Conservation (phyloP, 2,888 invertebrate species). For the Apotomis turbidana region DNA sequence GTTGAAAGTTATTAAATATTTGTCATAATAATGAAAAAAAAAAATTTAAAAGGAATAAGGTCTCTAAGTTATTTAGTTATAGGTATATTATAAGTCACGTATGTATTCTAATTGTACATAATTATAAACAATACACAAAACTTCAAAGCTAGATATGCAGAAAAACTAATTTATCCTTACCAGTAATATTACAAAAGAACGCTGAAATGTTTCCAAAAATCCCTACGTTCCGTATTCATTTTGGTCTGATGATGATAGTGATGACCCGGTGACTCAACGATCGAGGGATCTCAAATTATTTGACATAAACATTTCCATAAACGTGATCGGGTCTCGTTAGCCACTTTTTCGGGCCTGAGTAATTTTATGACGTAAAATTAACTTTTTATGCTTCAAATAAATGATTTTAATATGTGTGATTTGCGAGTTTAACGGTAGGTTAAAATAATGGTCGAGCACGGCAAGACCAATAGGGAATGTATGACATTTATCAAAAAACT, state of each 20-base stretch:
- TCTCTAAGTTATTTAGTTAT: too few relatives aligned
- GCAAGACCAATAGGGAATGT: too few relatives aligned
- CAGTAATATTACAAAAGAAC: not conserved
- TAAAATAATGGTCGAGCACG: not conserved
- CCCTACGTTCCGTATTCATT: not conserved
- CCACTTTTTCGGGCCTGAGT: slow-evolving; percentile 63
- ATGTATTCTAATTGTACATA: too few relatives aligned
- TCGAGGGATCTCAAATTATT: slow-evolving; percentile 58
- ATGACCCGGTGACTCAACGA: slow-evolving; percentile 24
- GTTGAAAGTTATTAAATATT: too few relatives aligned
- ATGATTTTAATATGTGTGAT: slow-evolving; percentile 35
- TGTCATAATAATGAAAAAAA: too few relatives aligned
- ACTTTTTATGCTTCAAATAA: slow-evolving; percentile 54
- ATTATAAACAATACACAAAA: too few relatives aligned
- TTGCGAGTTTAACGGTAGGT: slow-evolving; percentile 4
- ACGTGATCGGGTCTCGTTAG: slow-evolving; percentile 59
- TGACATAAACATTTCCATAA: slow-evolving; percentile 61
- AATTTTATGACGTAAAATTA: slow-evolving; percentile 57
- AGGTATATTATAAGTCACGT: too few relatives aligned
- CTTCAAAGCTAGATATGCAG: too few relatives aligned
- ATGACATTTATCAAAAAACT: too few relatives aligned
- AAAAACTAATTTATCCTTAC: not conserved
- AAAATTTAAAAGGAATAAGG: too few relatives aligned
- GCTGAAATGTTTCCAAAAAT: not conserved
- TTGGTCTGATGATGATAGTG: slow-evolving; percentile 3